Evolutionary conservation across 2,888 invertebrate species (phyloP).

Genomic region (Caenorhabditis virilis): DNA sequence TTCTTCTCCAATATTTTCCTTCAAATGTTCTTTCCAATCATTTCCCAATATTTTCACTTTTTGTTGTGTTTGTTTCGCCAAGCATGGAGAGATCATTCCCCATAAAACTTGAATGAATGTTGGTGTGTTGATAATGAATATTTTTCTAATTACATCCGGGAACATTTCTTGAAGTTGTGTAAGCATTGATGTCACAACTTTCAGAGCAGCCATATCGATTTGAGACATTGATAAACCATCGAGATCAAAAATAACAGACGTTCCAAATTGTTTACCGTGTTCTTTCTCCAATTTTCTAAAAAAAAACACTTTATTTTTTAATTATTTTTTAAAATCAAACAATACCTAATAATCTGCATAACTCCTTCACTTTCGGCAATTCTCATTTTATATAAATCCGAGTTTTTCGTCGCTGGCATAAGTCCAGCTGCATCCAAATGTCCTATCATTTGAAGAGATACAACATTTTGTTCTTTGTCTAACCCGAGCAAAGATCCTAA

Average conservation of each 20-base stretch:
- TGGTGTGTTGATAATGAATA: slow-evolving; percentile 60
- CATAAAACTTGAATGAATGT: slow-evolving; percentile 61
- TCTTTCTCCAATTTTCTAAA: slow-evolving; percentile 48
- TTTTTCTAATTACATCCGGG: slow-evolving; percentile 62
- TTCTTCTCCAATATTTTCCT: slow-evolving; percentile 57
- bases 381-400: slow-evolving; percentile 59
- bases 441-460: slow-evolving; percentile 60
- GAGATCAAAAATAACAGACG: slow-evolving; percentile 62
- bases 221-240: slow-evolving; percentile 58
- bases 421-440: slow-evolving; percentile 55
- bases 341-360: slow-evolving; percentile 61
- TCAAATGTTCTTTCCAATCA: slow-evolving; percentile 61
- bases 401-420: slow-evolving; percentile 50
- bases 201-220: slow-evolving; percentile 54
- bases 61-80: slow-evolving; percentile 62
- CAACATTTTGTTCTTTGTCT: slow-evolving; percentile 60
- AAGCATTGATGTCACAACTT: slow-evolving; percentile 56
- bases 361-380: slow-evolving; percentile 65
- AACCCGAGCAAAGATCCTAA: slow-evolving; percentile 56
- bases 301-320: too few species aligned
- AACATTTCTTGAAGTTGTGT: slow-evolving; percentile 61
- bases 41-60: slow-evolving; percentile 60
- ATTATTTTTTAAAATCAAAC: too few species aligned
- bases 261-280: slow-evolving; percentile 54
- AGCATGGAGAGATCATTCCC: slow-evolving; percentile 57